phyloP scores from a whole-genome alignment of 2,888 invertebrate genomes.

The Tenthredo amoena region DNA sequence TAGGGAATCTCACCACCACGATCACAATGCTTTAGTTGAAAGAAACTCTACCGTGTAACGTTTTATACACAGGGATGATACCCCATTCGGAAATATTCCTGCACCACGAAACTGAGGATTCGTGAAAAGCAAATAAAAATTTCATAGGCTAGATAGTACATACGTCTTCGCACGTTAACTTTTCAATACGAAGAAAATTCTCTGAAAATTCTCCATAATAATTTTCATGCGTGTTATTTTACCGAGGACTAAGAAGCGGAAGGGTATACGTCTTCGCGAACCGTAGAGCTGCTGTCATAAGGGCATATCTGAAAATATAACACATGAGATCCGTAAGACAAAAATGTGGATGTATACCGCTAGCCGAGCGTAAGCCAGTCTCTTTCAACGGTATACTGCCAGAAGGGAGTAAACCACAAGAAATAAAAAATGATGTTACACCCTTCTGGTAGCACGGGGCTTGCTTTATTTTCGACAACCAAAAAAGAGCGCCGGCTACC shows the following conservation, averaged over 20 bases:
- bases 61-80: background rate
- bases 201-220: background rate
- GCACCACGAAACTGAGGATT: background rate
- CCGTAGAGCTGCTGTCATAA: background rate
- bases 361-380: background rate
- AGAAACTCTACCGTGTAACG: background rate
- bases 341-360: background rate
- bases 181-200: background rate
- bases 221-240: background rate
- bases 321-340: background rate
- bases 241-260: background rate
- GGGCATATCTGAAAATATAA: background rate
- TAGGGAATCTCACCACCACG: background rate
- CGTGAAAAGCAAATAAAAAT: background rate
- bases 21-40: background rate
- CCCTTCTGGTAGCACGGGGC: background rate
- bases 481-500: background rate
- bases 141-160: background rate
- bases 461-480: slow-evolving; percentile 4
- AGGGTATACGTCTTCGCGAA: background rate
- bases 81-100: background rate
- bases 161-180: background rate
- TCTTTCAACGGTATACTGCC: background rate
- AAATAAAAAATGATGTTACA: slow-evolving; percentile 11
- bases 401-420: slow-evolving; percentile 3